These are phyloP conservation scores for Caenorhabditis sp. DNA, from an alignment of 2,888 invertebrate species.

Conservation along the genomic window DNA sequence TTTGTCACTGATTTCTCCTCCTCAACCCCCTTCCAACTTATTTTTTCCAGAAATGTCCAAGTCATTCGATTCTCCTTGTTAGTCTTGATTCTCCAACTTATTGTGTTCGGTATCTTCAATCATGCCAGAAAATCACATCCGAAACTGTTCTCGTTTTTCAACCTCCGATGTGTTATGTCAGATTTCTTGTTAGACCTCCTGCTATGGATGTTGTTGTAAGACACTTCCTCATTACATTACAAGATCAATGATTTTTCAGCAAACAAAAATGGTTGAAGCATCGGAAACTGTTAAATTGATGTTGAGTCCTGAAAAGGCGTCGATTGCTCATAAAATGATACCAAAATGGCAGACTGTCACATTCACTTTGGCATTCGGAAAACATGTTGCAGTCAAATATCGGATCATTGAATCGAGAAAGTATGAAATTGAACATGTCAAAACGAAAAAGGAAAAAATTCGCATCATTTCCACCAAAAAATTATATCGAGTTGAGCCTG, in stretches of 20 bases:
- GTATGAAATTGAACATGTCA: conserved; percentile 14
- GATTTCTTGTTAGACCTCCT: conserved; percentile 22
- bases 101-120: conserved; percentile 29
- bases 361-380: conserved; percentile 36
- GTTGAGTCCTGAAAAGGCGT: conserved; percentile 21
- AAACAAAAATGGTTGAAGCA: conserved; percentile 16
- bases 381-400: conserved; percentile 37
- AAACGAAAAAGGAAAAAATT: conserved; percentile 11
- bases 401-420: conserved; percentile 28
- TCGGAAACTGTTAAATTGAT: conserved; percentile 19
- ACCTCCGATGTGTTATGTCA: conserved; percentile 17
- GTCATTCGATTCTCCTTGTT: conserved; percentile 16
- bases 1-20: not conserved
- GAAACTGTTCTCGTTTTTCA: conserved; percentile 20
- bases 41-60: conserved; percentile 21
- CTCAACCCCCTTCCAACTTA: not conserved
- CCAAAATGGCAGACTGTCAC: conserved; percentile 40
- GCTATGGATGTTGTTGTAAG: conserved; percentile 3
- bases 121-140: conserved; percentile 6
- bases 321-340: conserved; percentile 18
- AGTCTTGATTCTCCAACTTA: conserved; percentile 29
- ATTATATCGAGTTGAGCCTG: conserved; percentile 26
- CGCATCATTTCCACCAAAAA: conserved; percentile 17
- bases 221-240: not conserved
- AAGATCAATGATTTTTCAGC: conserved; percentile 28